Evolutionary conservation across 2,797 vertebrate species (phyloP).

Genomic region (Mus spretus): DNA sequence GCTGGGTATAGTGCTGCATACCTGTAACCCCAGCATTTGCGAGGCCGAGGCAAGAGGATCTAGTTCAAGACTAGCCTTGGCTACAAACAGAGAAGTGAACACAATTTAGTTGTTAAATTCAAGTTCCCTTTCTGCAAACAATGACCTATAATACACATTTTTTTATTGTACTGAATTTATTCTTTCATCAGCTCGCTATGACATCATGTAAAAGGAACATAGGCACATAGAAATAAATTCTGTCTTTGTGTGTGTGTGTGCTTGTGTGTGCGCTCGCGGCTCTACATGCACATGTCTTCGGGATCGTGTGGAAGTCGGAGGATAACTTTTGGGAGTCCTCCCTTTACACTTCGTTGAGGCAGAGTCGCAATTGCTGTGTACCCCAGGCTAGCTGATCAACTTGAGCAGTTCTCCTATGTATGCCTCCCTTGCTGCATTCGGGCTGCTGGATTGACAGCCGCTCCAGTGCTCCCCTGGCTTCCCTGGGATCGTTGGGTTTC

Average conservation of each 20-base stretch:
- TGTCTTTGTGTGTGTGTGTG: background rate
- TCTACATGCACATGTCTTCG: background rate
- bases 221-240: constrained; percentile 39
- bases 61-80: background rate
- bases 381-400: background rate
- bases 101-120: constrained; percentile 25
- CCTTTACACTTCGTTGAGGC: background rate
- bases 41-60: background rate
- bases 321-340: background rate
- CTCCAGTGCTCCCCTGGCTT: background rate
- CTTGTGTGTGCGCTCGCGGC: background rate
- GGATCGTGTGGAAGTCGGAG: background rate
- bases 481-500: background rate
- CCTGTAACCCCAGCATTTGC: background rate
- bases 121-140: constrained; percentile 1
- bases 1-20: background rate
- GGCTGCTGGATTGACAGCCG: background rate
- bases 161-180: background rate
- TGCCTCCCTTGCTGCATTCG: background rate
- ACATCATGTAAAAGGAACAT: constrained; percentile 41
- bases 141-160: background rate
- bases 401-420: background rate
- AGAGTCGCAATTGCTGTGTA: background rate
- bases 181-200: constrained; percentile 14
- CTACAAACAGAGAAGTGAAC: background rate